Evolutionary conservation across 2,113 vertebrate species (phyloP).

Genomic region (Oncorhynchus mykiss): DNA sequence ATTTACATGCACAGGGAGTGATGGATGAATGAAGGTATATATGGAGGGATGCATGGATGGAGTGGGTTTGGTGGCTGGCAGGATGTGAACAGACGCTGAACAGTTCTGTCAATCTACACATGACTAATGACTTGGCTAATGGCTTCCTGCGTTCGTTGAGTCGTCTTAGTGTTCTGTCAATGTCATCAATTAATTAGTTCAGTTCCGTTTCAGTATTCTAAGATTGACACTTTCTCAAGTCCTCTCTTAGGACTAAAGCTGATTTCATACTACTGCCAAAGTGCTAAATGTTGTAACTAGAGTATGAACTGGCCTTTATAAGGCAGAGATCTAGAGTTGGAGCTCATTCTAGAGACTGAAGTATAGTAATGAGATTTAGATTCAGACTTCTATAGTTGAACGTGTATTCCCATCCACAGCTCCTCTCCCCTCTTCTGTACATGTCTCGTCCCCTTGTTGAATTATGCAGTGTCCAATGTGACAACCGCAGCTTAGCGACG

Average conservation of each 20-base stretch:
- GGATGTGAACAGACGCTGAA: conserved; percentile 49
- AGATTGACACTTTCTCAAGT: neutral
- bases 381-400: conserved; percentile 7
- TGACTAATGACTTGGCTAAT: neutral
- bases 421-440: conserved; percentile 43
- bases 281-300: neutral
- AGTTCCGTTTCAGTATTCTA: neutral
- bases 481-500: conserved; percentile 54
- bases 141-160: neutral
- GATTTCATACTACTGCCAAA: neutral
- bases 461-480: conserved; percentile 65
- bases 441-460: conserved; percentile 46
- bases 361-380: too few species aligned
- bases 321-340: neutral
- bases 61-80: conserved; percentile 7
- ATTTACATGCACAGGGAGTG: conserved; percentile 51
- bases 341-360: neutral
- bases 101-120: conserved; percentile 39
- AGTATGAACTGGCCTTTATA: neutral
- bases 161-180: neutral
- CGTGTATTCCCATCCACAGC: conserved; percentile 11
- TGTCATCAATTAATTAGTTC: neutral
- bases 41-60: neutral
- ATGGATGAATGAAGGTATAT: conserved; percentile 18
- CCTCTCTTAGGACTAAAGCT: neutral